Base-by-base conservation (phyloP, 2,113 vertebrate species). In the Sisor rabdophorus region DNA sequence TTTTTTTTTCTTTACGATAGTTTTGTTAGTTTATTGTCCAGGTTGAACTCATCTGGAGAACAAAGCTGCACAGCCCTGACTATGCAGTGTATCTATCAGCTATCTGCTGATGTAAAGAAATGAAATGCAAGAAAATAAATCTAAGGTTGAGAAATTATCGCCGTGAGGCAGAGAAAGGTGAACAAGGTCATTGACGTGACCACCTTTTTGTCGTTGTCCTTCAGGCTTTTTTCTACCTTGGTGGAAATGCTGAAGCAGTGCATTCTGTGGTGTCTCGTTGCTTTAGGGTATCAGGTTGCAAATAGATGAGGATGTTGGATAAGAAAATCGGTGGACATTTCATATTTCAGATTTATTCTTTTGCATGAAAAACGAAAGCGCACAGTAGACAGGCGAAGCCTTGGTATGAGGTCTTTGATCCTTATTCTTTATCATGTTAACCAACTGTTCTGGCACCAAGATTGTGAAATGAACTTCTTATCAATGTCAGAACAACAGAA, bases 11-110 rank as follows among this genome's bases (percentile, higher is more conserved):
- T 44, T 44, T 1, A 44, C 4, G 40, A 44, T 44, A 7, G 32
- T 36, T 36, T 36, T 36, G 32, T 36, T 16, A 47, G 12, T 22
- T 32, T 77, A 77, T 74, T 77, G 50, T 71, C 75, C 13, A 30
- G 50, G 70, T 71, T 61, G 65, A 47, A 48, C 19, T 67, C 22
- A 72, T 63, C 73, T 76, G 73, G 56, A 75, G 75, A 78, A 69
- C 79, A 81, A 79, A 77, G 74, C 65, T 70, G 68, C 63, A 58
- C 55, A 76, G 70, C 71, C 76, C 80, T 77, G 72, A 81, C 74
- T 70, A 55, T 79, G 82, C 77, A 80, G 72, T n/a, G n/a, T n/a
- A n/a, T n/a, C n/a, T n/a, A n/a, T n/a, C 80, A 79, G 64, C 74
- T 74, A 79, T 84, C 73, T 54, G 64, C 55, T 81, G 76, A 77